Conservation (phyloP, 2,797 vertebrate genomes). For the Sebastes iracundus region DNA sequence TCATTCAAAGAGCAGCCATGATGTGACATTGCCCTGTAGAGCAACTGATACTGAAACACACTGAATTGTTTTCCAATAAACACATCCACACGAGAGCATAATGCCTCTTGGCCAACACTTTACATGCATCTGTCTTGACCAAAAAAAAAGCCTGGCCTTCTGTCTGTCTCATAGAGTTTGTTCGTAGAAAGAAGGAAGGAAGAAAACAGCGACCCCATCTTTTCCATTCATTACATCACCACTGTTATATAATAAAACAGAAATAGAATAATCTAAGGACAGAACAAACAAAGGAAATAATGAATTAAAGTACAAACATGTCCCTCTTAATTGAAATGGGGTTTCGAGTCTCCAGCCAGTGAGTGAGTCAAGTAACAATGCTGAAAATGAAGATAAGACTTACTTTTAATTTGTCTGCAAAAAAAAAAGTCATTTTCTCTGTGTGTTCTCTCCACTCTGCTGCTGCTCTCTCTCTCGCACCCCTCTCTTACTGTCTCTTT, state of each 20-base stretch:
- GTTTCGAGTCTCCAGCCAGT: conserved; percentile 5
- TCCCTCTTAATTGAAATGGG: conserved; percentile 35
- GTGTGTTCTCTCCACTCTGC: neutral
- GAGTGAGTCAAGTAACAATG: neutral
- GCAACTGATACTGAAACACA: conserved; percentile 25
- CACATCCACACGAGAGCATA: conserved; percentile 3
- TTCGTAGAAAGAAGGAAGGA: neutral
- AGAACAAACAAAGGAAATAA: conserved; percentile 17
- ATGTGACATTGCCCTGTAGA: conserved; percentile 25
- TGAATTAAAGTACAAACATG: conserved; percentile 17
- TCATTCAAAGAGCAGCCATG: conserved; percentile 36
- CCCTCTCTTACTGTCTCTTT: neutral
- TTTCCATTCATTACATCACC: conserved; percentile 9
- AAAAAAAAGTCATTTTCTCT: neutral
- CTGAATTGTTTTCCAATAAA: conserved; percentile 13
- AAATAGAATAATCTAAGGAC: conserved; percentile 10
- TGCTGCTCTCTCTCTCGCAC: neutral
- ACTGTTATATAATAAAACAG: conserved; percentile 4
- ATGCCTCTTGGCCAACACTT: neutral
- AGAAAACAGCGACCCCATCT: conserved; percentile 4
- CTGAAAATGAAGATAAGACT: conserved; percentile 7
- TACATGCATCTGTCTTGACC: too few species aligned
- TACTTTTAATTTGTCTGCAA: conserved; percentile 2
- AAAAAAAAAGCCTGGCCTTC: neutral
- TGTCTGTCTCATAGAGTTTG: neutral